A percentile compares a stretch with the other conserved stretches of the same genome.
phyloP scores from a whole-genome alignment of 1,140 invertebrate genomes.

The Venustaconcha ellipsiformis region DNA sequence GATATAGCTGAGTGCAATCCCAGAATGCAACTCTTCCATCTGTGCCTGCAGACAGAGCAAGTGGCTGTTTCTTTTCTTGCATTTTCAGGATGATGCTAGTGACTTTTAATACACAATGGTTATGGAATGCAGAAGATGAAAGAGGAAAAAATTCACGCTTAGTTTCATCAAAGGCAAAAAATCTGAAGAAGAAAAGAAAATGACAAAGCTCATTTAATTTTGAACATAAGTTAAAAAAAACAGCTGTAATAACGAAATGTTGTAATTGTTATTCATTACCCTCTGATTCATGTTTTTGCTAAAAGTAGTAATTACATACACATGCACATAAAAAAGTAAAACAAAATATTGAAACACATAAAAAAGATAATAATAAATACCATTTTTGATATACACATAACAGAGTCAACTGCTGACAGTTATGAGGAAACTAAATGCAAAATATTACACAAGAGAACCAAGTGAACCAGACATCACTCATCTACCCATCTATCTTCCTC shows the following conservation, averaged over 20 bases:
- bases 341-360: constrained; percentile 1
- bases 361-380: too few species aligned
- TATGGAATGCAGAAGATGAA: constrained; percentile 48
- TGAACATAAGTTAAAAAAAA: not conserved
- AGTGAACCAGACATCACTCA: too few species aligned
- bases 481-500: too few species aligned
- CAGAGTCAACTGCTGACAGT: too few species aligned
- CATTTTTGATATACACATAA: too few species aligned
- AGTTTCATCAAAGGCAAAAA: constrained; percentile 57
- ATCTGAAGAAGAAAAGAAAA: constrained; percentile 44
- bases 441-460: too few species aligned
- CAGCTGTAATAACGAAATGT: not conserved
- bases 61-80: constrained; percentile 2
- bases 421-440: too few species aligned
- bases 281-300: not conserved
- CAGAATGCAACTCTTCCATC: constrained; percentile 78
- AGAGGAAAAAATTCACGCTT: constrained; percentile 38
- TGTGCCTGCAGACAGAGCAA: constrained; percentile 74
- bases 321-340: not conserved
- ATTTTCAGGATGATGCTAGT: constrained; percentile 26
- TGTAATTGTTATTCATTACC: constrained; percentile 1
- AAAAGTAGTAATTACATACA: not conserved
- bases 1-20: constrained; percentile 68
- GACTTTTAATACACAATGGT: constrained; percentile 65
- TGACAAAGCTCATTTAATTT: not conserved